Evolutionary conservation across 2,888 invertebrate species (phyloP).

Genomic region (Synanthedon vespiformis): DNA sequence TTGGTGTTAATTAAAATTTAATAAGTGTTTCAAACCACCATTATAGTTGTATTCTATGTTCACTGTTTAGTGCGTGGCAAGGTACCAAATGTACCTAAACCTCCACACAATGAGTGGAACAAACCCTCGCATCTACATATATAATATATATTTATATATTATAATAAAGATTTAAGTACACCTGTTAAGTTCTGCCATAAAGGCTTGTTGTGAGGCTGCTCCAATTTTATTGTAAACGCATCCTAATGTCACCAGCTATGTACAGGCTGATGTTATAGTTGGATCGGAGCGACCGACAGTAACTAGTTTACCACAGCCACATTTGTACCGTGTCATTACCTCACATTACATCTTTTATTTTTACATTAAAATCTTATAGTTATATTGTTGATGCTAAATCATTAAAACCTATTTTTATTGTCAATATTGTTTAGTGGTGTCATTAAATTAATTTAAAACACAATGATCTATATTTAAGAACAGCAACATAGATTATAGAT

Average conservation of each 20-base stretch:
- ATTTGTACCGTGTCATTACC: slow-evolving; percentile 57
- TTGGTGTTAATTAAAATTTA: slow-evolving; percentile 36
- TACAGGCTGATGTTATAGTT: slow-evolving; percentile 29
- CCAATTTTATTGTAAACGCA: slow-evolving; percentile 43
- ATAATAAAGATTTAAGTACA: slow-evolving; percentile 32
- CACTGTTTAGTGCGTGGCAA: slow-evolving; percentile 27
- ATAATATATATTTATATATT: slow-evolving; percentile 29
- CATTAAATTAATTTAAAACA: slow-evolving; percentile 47
- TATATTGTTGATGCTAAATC: slow-evolving; percentile 58
- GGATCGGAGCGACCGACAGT: slow-evolving; percentile 32
- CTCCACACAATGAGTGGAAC: slow-evolving; percentile 24
- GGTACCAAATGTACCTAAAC: slow-evolving; percentile 11
- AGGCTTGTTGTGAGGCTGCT: slow-evolving; percentile 39
- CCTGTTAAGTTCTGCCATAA: slow-evolving; percentile 26
- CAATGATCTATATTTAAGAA: slow-evolving; percentile 46
- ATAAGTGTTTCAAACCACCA: slow-evolving; percentile 31
- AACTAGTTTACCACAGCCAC: slow-evolving; percentile 25
- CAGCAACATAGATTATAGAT: slow-evolving; percentile 39
- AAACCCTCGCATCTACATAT: slow-evolving; percentile 40
- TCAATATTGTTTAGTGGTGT: slow-evolving; percentile 47
- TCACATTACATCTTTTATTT: slow-evolving; percentile 44
- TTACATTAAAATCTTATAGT: slow-evolving; percentile 43
- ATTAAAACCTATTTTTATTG: slow-evolving; percentile 50
- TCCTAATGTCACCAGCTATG: neutral
- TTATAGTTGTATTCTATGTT: slow-evolving; percentile 43